Percentiles rank a stretch among this genome's conserved stretches.
Conservation (phyloP, 2,888 invertebrate species). For the Ornithoptera priamus region DNA sequence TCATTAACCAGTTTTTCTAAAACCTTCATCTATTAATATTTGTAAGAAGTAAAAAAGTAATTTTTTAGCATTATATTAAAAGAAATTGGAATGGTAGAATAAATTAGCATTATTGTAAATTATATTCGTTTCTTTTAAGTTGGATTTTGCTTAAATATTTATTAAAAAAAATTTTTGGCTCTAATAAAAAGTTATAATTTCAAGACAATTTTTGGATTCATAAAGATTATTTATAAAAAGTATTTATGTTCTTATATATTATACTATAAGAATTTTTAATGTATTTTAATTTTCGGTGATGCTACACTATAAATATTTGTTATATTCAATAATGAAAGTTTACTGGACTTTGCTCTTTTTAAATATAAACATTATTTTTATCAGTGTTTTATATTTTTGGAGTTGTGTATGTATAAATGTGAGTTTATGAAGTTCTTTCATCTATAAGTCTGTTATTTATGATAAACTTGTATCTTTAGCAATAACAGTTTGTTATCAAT, state of each 20-base stretch:
- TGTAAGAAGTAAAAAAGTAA: constrained; percentile 25
- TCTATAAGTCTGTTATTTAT: too few species aligned
- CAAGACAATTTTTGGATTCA: background rate
- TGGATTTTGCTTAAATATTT: constrained; percentile 27
- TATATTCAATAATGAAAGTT: background rate
- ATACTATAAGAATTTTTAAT: background rate
- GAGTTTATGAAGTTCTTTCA: background rate
- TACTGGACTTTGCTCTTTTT: constrained; percentile 10
- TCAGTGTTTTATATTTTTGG: background rate
- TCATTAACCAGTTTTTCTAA: constrained; percentile 54
- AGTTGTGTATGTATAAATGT: background rate
- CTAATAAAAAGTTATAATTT: background rate
- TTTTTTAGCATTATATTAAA: background rate
- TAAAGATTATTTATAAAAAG: background rate
- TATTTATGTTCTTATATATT: background rate
- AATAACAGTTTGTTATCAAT: too few species aligned
- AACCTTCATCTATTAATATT: constrained; percentile 76
- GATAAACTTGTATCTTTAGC: too few species aligned
- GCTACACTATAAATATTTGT: background rate
- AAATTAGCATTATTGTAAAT: background rate
- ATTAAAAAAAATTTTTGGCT: background rate
- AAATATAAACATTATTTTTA: constrained; percentile 15
- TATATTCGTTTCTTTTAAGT: background rate
- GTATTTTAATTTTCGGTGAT: background rate
- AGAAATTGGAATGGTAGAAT: background rate